A percentile compares a stretch with the other conserved stretches of the same genome.
These are phyloP conservation scores for Zapus hudsonius DNA, from an alignment of 2,113 vertebrate genomes.

Conservation along the genomic window DNA sequence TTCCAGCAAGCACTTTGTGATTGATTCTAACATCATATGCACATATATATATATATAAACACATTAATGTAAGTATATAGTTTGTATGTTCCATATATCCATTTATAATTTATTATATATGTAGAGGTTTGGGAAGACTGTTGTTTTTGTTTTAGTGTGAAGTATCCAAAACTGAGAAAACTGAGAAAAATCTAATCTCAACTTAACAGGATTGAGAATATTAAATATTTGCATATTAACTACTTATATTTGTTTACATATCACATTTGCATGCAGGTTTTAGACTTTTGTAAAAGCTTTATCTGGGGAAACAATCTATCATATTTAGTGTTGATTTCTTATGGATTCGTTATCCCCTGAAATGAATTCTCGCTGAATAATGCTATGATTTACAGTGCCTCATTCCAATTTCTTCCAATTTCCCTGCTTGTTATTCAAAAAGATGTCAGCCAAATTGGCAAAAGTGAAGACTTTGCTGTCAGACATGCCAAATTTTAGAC, in stretches of 20 bases:
- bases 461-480: slow-evolving; percentile 12
- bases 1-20: not conserved
- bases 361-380: slow-evolving; percentile 25
- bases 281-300: slow-evolving; percentile 13
- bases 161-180: slow-evolving; percentile 10
- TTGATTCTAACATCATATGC: not conserved
- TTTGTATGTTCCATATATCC: not conserved
- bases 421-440: slow-evolving; percentile 45
- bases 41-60: not conserved
- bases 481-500: slow-evolving; percentile 35
- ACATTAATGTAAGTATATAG: not conserved
- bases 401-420: not conserved
- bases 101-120: not conserved
- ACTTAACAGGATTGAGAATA: not conserved
- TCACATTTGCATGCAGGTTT: not conserved
- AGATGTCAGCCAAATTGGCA: slow-evolving; percentile 40
- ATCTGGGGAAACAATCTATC: not conserved
- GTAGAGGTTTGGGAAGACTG: not conserved
- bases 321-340: slow-evolving; percentile 33
- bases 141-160: slow-evolving; percentile 28
- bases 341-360: not conserved
- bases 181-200: slow-evolving; percentile 25
- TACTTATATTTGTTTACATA: slow-evolving; percentile 5
- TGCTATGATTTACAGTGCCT: slow-evolving; percentile 40
- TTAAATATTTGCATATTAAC: not conserved